Conservation (phyloP, 2,113 vertebrate genomes). For the Piliocolobus tephrosceles region DNA sequence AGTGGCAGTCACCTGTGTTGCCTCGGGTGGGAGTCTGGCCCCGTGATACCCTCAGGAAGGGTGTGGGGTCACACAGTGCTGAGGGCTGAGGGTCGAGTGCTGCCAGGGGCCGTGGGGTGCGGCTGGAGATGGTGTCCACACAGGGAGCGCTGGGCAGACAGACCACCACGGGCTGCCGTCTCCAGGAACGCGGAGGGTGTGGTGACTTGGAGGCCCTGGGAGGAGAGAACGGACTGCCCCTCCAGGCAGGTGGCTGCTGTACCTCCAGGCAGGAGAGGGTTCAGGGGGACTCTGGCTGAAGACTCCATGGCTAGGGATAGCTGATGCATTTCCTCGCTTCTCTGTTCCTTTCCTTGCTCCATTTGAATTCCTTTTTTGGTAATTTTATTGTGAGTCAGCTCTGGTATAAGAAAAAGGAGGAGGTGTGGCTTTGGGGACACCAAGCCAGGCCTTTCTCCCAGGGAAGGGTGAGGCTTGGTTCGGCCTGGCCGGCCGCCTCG, state of each 20-base stretch:
- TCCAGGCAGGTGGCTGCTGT: not conserved
- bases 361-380: not conserved
- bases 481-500: not conserved
- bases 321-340: not conserved
- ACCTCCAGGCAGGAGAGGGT: too few species aligned
- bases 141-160: not conserved
- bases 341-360: not conserved
- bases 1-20: not conserved
- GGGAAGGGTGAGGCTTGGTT: not conserved
- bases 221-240: not conserved
- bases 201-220: not conserved
- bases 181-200: rapidly evolving
- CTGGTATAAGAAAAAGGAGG: not conserved
- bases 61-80: rapidly evolving
- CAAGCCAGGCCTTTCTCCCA: not conserved
- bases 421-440: not conserved
- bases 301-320: too few species aligned
- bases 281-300: not conserved
- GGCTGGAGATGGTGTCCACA: not conserved
- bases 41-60: not conserved
- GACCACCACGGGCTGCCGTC: not conserved
- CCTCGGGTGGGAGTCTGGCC: not conserved
- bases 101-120: not conserved
- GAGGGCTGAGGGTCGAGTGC: not conserved
- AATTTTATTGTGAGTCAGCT: not conserved